Percentiles rank a stretch among this genome's conserved stretches.
These are phyloP conservation scores for Amphipyra berbera DNA, from an alignment of 2,888 invertebrate genomes.

Conservation along the genomic window DNA sequence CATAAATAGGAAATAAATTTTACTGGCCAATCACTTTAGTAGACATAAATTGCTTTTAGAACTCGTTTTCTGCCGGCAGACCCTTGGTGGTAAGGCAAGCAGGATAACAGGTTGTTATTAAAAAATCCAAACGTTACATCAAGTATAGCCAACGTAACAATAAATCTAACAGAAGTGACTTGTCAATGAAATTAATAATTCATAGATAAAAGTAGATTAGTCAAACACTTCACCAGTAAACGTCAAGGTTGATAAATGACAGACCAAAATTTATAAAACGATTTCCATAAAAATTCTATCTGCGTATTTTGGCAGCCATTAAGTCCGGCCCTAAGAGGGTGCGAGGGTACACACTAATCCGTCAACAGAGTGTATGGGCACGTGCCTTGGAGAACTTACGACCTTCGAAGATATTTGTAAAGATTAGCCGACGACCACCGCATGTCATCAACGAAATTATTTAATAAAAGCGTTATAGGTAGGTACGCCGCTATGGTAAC, in stretches of 20 bases:
- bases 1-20: conserved; percentile 35
- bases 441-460: conserved; percentile 63
- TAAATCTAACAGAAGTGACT: conserved; percentile 15
- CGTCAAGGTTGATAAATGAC: conserved; percentile 44
- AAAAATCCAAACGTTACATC: conserved; percentile 12
- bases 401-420: conserved; percentile 39
- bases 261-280: conserved; percentile 43
- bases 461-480: conserved; percentile 69
- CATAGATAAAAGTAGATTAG: conserved; percentile 19
- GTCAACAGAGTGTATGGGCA: conserved; percentile 49
- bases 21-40: conserved; percentile 11
- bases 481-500: conserved; percentile 72
- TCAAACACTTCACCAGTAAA: conserved; percentile 24
- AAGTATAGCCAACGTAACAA: conserved; percentile 2
- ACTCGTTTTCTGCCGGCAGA: conserved; percentile 26
- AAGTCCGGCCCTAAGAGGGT: conserved; percentile 34
- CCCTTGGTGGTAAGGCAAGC: conserved; percentile 17
- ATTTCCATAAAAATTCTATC: conserved; percentile 53
- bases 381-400: conserved; percentile 43
- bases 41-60: conserved; percentile 7
- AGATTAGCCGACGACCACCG: conserved; percentile 40
- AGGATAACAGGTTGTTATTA: conserved; percentile 8
- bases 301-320: conserved; percentile 53
- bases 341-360: conserved; percentile 57
- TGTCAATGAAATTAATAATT: conserved; percentile 26